Base-by-base conservation (phyloP, 2,113 vertebrate species). In the Eulemur rufifrons region DNA sequence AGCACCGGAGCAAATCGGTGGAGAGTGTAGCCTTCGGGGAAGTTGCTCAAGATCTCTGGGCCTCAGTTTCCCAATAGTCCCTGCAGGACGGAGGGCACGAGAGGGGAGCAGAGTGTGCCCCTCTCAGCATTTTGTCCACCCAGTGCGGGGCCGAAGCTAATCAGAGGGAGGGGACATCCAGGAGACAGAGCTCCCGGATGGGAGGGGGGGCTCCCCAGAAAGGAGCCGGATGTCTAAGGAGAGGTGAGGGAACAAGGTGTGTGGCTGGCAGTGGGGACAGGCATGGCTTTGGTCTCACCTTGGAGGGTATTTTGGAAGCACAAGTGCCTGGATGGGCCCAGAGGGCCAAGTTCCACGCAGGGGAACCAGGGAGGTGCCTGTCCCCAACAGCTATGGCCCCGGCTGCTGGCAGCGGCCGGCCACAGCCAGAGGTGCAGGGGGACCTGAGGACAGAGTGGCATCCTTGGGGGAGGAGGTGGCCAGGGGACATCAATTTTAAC, bases 11-110 rank as follows among this genome's bases (percentile, higher is more conserved):
- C 27, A 23, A 6, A 18, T 34, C 6, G 3, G 4, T 7, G 20
- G 80, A 52, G 54, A 61, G 39, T 4, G 37, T 17, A 59, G 37
- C 54, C n/a, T 27, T 5, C 27, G 63, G n/a, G 32, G 45, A 66
- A 21, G 21, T 27, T 29, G 21, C 47, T 71, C 11, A 11, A 10
- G 25, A 21, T 39, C 34, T 71, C 66, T 54, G 66, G 20, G 45
- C 42, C 63, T 85, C 17, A 6, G 59, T 78, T 45, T 45, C 37
- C 45, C 34, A 12, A 8, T 7, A n/a, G 42, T 66, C 47, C 23
- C 29, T 23, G 0, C 6, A 3, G 2, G 63, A 9, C 69, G 63
- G 13, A n/a, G 14, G 25, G 4, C 0, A 56, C 14, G 7, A 85
- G 37, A 25, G 42, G 25, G n/a, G 34, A n/a, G 27, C 42, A 82